Conservation (phyloP, 2,113 vertebrate genomes). For the Notothenia coriiceps region DNA sequence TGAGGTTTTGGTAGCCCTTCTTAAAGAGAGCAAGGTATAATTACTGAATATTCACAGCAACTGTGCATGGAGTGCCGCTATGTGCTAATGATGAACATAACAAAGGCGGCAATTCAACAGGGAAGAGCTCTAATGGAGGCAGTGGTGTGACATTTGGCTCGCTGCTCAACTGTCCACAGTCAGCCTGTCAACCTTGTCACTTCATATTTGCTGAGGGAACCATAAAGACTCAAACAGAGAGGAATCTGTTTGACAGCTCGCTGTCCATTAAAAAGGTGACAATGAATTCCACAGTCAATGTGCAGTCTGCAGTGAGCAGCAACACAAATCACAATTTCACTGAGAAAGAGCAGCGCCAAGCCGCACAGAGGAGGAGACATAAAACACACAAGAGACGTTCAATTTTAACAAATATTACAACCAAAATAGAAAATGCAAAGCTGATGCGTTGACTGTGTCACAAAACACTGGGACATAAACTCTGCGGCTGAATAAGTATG, state of each 20-base stretch:
- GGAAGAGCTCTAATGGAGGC: slow-evolving; percentile 62
- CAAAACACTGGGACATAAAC: slow-evolving; percentile 58
- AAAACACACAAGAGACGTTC: slow-evolving; percentile 52
- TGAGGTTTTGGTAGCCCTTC: neutral
- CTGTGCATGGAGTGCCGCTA: neutral
- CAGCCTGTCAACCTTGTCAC: slow-evolving; percentile 80
- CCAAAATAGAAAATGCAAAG: slow-evolving; percentile 65
- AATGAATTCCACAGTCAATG: slow-evolving; percentile 68
- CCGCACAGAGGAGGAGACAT: slow-evolving; percentile 36
- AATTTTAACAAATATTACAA: slow-evolving; percentile 52
- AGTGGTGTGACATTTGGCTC: slow-evolving; percentile 72
- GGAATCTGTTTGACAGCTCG: slow-evolving; percentile 76
- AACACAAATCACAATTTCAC: slow-evolving; percentile 47
- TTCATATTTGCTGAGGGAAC: slow-evolving; percentile 76
- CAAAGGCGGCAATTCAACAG: slow-evolving; percentile 60
- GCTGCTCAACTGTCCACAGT: slow-evolving; percentile 73
- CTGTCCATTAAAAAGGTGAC: slow-evolving; percentile 76
- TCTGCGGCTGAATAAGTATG: slow-evolving; percentile 53
- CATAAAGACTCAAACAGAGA: slow-evolving; percentile 55
- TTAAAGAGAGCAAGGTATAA: slow-evolving; percentile 30
- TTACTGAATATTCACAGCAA: slow-evolving; percentile 41
- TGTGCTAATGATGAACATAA: slow-evolving; percentile 65
- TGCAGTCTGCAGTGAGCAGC: slow-evolving; percentile 42
- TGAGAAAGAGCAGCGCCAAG: slow-evolving; percentile 25
- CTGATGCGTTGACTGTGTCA: slow-evolving; percentile 54